Conservation (phyloP, 2,113 vertebrate genomes). For the Pampusana beccarii region DNA sequence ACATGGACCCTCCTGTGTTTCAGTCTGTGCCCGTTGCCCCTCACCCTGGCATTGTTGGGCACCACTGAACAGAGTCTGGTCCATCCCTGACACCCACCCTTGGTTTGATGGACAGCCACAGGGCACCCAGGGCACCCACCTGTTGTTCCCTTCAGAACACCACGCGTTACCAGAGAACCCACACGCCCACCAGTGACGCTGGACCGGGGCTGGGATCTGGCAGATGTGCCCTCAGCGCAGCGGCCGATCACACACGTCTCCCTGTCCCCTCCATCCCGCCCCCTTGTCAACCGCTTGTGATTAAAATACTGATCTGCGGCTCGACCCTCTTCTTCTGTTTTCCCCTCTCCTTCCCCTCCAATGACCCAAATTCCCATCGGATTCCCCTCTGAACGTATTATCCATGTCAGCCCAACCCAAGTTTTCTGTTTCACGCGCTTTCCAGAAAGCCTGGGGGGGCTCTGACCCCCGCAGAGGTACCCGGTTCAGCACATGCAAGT, state of each 20-base stretch:
- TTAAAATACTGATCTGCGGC: neutral
- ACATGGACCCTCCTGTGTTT: too few relatives aligned
- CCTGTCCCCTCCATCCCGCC: neutral
- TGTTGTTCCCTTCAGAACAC: neutral
- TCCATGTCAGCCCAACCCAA: neutral
- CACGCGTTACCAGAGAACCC: neutral
- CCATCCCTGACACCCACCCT: too few relatives aligned
- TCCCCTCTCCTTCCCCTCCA: neutral
- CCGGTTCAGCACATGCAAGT: neutral
- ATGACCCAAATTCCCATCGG: neutral
- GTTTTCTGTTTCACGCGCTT: neutral
- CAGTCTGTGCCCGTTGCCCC: too few relatives aligned
- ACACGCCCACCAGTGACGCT: neutral
- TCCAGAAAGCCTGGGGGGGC: neutral
- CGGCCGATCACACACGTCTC: neutral
- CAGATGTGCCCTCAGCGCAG: neutral
- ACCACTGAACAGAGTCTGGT: too few relatives aligned
- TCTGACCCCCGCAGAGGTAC: neutral
- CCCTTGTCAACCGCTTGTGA: neutral
- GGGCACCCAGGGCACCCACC: neutral
- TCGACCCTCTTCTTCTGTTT: neutral
- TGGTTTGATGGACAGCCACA: neutral
- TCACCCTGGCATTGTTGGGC: too few relatives aligned
- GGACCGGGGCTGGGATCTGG: neutral
- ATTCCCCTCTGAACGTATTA: neutral